Conservation (phyloP, 2,113 vertebrate species). For the Prietella phreatophila region DNA sequence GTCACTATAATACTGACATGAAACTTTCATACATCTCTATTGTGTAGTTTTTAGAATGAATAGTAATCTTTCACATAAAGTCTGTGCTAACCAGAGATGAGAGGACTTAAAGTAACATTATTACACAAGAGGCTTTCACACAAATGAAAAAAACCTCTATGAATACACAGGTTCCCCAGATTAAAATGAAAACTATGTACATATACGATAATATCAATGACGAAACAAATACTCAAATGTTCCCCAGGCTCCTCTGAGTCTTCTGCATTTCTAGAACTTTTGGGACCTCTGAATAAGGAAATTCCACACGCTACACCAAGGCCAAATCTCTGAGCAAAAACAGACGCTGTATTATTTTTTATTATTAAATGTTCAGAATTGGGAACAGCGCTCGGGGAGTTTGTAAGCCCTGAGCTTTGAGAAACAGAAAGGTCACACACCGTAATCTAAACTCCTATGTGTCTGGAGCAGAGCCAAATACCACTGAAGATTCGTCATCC, state of each 20-base stretch:
- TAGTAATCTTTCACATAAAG: not conserved
- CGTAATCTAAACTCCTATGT: not conserved
- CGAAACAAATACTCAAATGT: not conserved
- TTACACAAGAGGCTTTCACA: not conserved
- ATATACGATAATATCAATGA: too few species aligned
- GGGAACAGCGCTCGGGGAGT: not conserved
- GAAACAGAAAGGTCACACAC: not conserved
- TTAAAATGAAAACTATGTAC: not conserved
- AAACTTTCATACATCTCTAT: too few species aligned
- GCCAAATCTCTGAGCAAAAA: conserved; percentile 32
- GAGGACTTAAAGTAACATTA: not conserved
- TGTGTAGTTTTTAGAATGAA: too few species aligned
- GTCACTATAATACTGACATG: too few species aligned
- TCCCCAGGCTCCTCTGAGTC: not conserved
- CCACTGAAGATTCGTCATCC: not conserved
- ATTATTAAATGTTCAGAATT: conserved; percentile 23
- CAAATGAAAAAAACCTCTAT: not conserved
- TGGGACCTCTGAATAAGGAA: conserved; percentile 17
- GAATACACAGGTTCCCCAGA: not conserved
- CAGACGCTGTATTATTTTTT: conserved; percentile 24
- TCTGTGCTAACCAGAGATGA: not conserved
- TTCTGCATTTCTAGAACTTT: not conserved
- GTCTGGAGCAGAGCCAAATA: not conserved
- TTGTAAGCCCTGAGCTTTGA: not conserved
- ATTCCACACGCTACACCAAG: conserved; percentile 19